phyloP scores from a whole-genome alignment of 2,113 vertebrate genomes.

The Rhabdornis inornatus region DNA sequence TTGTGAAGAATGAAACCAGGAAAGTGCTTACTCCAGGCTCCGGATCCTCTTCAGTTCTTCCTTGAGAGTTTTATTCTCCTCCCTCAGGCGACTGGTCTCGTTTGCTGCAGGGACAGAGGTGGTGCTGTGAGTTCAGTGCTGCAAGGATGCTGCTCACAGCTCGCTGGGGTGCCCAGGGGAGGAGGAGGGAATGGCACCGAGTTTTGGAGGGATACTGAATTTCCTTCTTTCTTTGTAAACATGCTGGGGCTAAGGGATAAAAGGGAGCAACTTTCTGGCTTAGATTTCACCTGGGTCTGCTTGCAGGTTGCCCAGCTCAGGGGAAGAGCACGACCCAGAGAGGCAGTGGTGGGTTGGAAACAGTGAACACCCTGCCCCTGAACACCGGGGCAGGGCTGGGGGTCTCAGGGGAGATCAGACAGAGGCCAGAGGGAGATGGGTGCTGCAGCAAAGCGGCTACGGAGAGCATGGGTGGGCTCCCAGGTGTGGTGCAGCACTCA shows the following conservation, averaged over 20 bases:
- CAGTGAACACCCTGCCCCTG: background rate
- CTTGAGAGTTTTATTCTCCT: conserved; percentile 72
- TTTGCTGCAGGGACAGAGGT: conserved; percentile 56
- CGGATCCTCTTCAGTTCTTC: conserved; percentile 70
- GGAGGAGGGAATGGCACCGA: background rate
- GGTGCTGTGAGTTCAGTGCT: background rate
- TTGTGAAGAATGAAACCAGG: background rate
- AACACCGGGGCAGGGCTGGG: background rate
- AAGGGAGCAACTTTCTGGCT: background rate
- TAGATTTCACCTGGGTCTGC: background rate
- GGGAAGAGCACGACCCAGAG: fast-evolving
- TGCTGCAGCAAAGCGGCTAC: fast-evolving
- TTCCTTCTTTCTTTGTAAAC: background rate
- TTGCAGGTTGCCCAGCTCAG: fast-evolving
- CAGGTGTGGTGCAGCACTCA: fast-evolving
- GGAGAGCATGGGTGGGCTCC: fast-evolving
- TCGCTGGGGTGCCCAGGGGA: fast-evolving
- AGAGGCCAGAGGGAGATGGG: background rate
- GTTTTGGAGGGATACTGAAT: fast-evolving
- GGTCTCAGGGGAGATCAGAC: fast-evolving
- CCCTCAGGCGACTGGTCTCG: conserved; percentile 69
- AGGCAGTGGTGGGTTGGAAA: background rate
- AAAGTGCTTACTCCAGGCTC: conserved; percentile 62
- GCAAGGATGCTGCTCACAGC: background rate
- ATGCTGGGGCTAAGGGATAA: background rate